Percentiles rank a stretch among this genome's conserved stretches.
Evolutionary conservation across 2,888 invertebrate genomes (phyloP).

Genomic region (Microplitis manilae): DNA sequence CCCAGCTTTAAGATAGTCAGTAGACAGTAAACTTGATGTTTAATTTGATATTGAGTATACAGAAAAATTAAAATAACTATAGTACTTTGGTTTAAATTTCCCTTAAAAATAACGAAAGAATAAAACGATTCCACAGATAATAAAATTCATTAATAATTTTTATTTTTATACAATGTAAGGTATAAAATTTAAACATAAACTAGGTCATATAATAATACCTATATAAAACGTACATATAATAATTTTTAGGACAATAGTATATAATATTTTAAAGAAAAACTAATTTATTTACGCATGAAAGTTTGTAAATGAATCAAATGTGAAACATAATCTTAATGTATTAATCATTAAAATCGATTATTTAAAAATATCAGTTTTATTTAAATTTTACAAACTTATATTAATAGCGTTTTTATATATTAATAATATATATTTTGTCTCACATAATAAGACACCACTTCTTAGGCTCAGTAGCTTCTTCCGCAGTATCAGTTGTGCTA

Average conservation of each 20-base stretch:
- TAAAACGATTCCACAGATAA: no score
- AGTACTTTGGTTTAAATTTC: no score
- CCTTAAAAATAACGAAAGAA: no score
- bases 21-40: no score
- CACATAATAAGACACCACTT: slow-evolving; percentile 68
- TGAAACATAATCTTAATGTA: background rate
- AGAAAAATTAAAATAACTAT: no score
- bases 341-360: slow-evolving; percentile 31
- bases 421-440: slow-evolving; percentile 39
- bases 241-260: background rate
- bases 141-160: background rate
- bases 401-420: background rate
- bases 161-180: background rate
- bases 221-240: background rate
- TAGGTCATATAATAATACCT: background rate
- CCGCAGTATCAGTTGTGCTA: slow-evolving; percentile 46
- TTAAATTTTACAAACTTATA: slow-evolving; percentile 12
- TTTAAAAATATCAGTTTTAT: slow-evolving; percentile 36
- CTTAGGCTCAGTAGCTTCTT: slow-evolving; percentile 50
- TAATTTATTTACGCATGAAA: background rate
- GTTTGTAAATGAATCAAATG: background rate
- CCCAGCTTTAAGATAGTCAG: no score
- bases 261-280: background rate
- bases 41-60: no score
- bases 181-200: background rate